Conservation (phyloP, 2,888 invertebrate genomes). For the Noctua comes region DNA sequence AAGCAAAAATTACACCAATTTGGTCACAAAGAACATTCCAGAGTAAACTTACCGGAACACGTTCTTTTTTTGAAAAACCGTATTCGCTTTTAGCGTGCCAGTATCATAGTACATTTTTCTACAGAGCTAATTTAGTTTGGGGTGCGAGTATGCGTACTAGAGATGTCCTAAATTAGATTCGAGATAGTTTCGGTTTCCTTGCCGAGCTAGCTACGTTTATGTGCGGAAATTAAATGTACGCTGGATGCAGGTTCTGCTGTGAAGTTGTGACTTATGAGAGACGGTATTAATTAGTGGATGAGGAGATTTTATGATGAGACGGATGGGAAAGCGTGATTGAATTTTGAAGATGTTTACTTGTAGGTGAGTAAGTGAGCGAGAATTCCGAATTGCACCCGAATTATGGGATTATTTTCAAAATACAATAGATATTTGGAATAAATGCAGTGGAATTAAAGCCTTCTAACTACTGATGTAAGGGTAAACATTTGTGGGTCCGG, state of each 20-base stretch:
- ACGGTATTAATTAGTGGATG: conserved; percentile 51
- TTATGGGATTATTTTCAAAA: no score
- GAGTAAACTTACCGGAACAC: conserved; percentile 47
- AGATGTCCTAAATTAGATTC: conserved; percentile 72
- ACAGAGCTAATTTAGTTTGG: conserved; percentile 55
- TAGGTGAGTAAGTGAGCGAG: background rate
- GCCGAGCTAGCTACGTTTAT: conserved; percentile 65
- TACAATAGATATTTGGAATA: no score
- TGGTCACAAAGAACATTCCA: conserved; percentile 48
- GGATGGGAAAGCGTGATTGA: conserved; percentile 1
- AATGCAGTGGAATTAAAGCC: background rate
- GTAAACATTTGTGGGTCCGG: background rate
- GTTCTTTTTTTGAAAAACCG: conserved; percentile 26
- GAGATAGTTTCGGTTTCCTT: conserved; percentile 70
- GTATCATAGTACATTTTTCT: conserved; percentile 48
- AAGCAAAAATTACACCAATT: conserved; percentile 39
- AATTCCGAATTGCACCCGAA: background rate
- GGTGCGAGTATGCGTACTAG: conserved; percentile 50
- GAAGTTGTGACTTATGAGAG: conserved; percentile 53
- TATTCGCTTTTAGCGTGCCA: conserved; percentile 30
- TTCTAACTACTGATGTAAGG: background rate
- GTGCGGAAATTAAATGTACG: conserved; percentile 76
- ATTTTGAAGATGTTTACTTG: conserved; percentile 3
- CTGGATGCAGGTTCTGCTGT: conserved; percentile 55
- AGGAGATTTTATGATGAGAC: conserved; percentile 27